Percentiles rank a stretch among this genome's conserved stretches.
phyloP scores from a whole-genome alignment of 2,113 vertebrate species.

The Melanostigma gelatinosum region DNA sequence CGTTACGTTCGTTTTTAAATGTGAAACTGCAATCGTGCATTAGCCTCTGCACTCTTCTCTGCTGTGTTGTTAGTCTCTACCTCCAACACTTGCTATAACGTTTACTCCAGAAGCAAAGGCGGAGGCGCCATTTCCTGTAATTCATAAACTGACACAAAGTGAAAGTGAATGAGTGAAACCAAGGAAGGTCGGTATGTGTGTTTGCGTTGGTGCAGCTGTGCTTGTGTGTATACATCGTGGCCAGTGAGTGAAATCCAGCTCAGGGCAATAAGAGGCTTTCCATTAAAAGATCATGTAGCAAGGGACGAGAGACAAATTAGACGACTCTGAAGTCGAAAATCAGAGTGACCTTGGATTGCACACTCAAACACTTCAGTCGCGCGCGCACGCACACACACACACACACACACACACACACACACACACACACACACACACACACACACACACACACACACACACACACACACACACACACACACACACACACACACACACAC shows the following conservation, averaged over 20 bases:
- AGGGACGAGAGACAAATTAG: constrained; percentile 34
- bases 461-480: constrained; percentile 21
- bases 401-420: constrained; percentile 20
- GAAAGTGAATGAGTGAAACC: constrained; percentile 1
- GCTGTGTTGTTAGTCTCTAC: no score
- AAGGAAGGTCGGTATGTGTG: not conserved
- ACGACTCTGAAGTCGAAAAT: constrained; percentile 26
- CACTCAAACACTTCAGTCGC: not conserved
- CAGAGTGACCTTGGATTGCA: constrained; percentile 24
- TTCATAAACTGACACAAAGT: not conserved
- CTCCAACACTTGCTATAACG: no score
- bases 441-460: constrained; percentile 20
- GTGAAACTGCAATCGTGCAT: no score
- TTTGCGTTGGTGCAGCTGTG: not conserved
- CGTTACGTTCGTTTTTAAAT: not conserved
- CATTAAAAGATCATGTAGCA: constrained; percentile 23
- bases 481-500: constrained; percentile 22
- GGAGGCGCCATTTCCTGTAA: no score
- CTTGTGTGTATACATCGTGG: not conserved
- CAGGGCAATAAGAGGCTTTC: constrained; percentile 17
- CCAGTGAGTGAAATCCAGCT: constrained; percentile 14
- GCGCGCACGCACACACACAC: not conserved
- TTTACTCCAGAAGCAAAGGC: not conserved
- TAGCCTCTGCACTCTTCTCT: no score
- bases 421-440: constrained; percentile 21